Percentiles rank a stretch among this genome's conserved stretches.
Conservation (phyloP, 2,888 invertebrate species). For the Himalopsyche tibetana region DNA sequence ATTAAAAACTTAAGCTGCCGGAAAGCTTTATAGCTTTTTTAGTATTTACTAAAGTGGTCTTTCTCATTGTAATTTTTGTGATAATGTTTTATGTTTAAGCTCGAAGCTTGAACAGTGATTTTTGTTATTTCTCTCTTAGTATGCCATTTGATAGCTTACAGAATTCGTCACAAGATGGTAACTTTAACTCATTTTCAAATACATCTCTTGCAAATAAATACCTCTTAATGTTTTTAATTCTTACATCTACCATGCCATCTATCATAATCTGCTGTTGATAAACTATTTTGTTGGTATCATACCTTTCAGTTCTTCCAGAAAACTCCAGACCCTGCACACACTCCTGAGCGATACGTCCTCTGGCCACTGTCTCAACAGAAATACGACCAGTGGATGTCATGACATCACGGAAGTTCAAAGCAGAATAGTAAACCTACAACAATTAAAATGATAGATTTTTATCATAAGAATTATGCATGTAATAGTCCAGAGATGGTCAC, state of each 20-base stretch:
- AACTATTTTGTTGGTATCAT: constrained; percentile 64
- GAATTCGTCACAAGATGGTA: neutral
- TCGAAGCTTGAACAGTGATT: no score
- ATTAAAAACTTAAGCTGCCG: no score
- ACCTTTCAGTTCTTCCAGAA: constrained; percentile 78
- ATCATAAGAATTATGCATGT: neutral
- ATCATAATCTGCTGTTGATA: neutral
- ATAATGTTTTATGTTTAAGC: no score
- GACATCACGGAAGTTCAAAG: constrained; percentile 95
- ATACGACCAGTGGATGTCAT: constrained; percentile 96
- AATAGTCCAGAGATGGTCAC: neutral
- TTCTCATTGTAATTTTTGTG: no score
- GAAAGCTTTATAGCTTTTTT: no score
- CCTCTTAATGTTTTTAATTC: neutral
- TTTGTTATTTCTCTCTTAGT: no score
- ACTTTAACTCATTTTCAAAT: neutral
- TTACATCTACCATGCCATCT: neutral
- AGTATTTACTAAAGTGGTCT: no score
- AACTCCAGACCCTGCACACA: constrained; percentile 84
- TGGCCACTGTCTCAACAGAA: constrained; percentile 87
- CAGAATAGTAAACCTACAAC: constrained; percentile 83
- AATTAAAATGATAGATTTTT: constrained; percentile 66
- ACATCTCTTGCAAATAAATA: no score
- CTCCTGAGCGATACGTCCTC: constrained; percentile 80
- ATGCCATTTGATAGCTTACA: neutral